These are phyloP conservation scores for Ibidorhyncha struthersii DNA, from an alignment of 2,113 vertebrate species.

Conservation along the genomic window DNA sequence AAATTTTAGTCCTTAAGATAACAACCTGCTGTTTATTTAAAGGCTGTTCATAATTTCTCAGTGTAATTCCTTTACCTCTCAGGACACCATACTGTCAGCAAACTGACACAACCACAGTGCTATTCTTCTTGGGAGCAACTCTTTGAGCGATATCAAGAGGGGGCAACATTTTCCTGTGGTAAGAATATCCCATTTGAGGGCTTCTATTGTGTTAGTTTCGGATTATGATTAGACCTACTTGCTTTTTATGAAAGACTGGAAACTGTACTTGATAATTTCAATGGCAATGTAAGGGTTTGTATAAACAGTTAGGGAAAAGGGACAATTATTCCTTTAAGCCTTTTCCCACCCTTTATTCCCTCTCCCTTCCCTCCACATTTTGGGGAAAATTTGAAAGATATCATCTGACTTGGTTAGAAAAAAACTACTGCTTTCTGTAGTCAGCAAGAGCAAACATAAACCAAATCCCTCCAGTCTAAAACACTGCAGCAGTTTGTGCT, in stretches of 20 bases:
- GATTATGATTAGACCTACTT: neutral
- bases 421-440: neutral
- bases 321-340: neutral
- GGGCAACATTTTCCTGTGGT: neutral
- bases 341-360: neutral
- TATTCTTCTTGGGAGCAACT: neutral
- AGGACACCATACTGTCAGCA: neutral
- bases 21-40: neutral
- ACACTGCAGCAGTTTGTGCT: neutral
- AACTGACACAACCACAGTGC: neutral
- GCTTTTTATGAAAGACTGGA: neutral
- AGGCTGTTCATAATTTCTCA: neutral
- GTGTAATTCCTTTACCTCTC: neutral
- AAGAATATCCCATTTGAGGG: neutral
- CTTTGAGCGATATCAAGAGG: neutral
- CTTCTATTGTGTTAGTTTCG: neutral
- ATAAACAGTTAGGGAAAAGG: neutral
- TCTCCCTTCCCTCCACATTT: neutral
- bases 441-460: neutral
- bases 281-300: neutral
- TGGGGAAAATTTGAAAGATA: neutral
- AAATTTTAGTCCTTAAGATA: neutral
- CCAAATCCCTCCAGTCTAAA: neutral
- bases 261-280: neutral
- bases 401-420: neutral